These are phyloP conservation scores for Zaprionus africanus DNA, from an alignment of 1,140 invertebrate species.

Conservation along the genomic window DNA sequence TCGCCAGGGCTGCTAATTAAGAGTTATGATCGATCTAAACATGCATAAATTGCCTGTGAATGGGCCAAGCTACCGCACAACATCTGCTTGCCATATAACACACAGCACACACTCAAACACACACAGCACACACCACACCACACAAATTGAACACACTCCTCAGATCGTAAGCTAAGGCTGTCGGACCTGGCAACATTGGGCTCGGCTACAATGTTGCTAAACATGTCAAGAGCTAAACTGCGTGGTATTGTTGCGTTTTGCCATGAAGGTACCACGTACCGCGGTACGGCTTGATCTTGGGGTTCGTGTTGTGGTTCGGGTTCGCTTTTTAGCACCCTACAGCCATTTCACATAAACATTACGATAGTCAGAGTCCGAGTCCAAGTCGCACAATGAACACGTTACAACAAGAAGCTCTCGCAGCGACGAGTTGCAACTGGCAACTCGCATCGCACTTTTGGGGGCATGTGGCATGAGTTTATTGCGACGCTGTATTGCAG, in stretches of 20 bases:
- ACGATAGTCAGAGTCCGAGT: constrained; percentile 28
- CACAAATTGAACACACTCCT: constrained; percentile 2
- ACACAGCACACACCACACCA: constrained; percentile 1
- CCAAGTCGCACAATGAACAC: constrained; percentile 55
- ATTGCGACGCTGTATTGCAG: constrained; percentile 81
- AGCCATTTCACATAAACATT: constrained; percentile 69
- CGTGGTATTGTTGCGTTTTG: constrained; percentile 53
- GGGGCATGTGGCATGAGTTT: constrained; percentile 72
- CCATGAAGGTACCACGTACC: neutral
- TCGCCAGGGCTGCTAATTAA: constrained; percentile 70
- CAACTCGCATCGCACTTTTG: constrained; percentile 24
- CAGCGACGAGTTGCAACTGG: constrained; percentile 2
- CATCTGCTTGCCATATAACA: constrained; percentile 48
- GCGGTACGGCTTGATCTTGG: neutral
- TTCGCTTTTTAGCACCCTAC: constrained; percentile 70
- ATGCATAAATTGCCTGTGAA: constrained; percentile 69
- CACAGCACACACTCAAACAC: constrained; percentile 16
- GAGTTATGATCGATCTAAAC: constrained; percentile 77
- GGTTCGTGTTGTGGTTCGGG: constrained; percentile 26
- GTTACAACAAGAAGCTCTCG: constrained; percentile 56
- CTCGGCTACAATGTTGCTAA: constrained; percentile 58
- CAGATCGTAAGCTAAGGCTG: constrained; percentile 15
- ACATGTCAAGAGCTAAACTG: constrained; percentile 72
- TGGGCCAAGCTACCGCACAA: constrained; percentile 40
- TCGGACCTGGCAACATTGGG: constrained; percentile 56